A percentile compares a stretch with the other conserved stretches of the same genome.
phyloP scores from a whole-genome alignment of 2,888 invertebrate genomes.

The Caradrina clavipalpis region DNA sequence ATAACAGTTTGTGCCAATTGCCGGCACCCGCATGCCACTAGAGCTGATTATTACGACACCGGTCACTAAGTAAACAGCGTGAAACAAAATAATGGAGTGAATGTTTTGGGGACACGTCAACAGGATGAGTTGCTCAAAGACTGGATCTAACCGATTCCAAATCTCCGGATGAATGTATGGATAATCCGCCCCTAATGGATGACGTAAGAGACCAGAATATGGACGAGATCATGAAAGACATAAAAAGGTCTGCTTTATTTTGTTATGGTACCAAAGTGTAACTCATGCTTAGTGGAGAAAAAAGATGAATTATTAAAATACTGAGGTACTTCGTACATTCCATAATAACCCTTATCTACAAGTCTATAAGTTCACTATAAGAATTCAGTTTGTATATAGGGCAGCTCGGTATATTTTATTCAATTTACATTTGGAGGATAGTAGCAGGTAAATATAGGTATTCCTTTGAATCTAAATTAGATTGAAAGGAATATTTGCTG shows the following conservation, averaged over 20 bases:
- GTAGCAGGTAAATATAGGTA: too few relatives aligned
- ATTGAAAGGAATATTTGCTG: neutral
- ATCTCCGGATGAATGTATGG: neutral
- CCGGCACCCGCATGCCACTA: constrained; percentile 64
- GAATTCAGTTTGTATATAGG: too few relatives aligned
- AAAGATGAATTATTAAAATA: constrained; percentile 5
- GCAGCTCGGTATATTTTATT: too few relatives aligned
- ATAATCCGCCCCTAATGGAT: neutral
- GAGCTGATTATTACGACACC: constrained; percentile 67
- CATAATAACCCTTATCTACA: neutral
- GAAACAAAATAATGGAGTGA: constrained; percentile 49
- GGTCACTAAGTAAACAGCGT: constrained; percentile 51
- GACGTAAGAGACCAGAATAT: constrained; percentile 5
- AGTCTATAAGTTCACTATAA: too few relatives aligned
- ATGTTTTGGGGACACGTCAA: constrained; percentile 36
- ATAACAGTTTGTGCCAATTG: constrained; percentile 75
- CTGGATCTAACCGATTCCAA: constrained; percentile 18
- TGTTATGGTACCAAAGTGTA: neutral
- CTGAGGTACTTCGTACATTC: neutral
- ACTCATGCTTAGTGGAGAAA: constrained; percentile 5
- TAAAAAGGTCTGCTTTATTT: constrained; percentile 10
- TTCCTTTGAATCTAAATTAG: too few relatives aligned
- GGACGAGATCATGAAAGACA: neutral
- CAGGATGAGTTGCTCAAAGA: constrained; percentile 33
- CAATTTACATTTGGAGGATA: too few relatives aligned